These are phyloP conservation scores for Mastomys coucha DNA, from an alignment of 2,113 vertebrate species.

Conservation along the genomic window DNA sequence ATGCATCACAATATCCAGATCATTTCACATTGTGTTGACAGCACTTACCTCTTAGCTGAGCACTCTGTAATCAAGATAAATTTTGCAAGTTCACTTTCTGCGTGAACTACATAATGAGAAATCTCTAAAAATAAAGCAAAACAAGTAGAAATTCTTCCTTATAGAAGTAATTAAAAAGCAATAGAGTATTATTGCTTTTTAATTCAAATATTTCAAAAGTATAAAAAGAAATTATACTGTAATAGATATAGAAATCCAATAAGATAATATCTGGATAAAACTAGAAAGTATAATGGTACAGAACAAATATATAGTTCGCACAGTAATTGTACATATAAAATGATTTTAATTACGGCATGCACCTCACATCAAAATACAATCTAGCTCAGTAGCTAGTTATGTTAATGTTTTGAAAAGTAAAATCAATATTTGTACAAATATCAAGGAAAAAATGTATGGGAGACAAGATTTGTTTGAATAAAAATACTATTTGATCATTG, in stretches of 20 bases:
- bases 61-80: not conserved
- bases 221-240: not conserved
- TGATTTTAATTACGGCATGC: not conserved
- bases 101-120: not conserved
- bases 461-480: not conserved
- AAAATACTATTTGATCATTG: not conserved
- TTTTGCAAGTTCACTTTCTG: not conserved
- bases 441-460: not conserved
- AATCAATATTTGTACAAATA: not conserved
- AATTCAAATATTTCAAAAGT: not conserved
- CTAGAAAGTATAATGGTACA: not conserved
- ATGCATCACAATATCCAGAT: too few relatives aligned
- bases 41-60: too few relatives aligned
- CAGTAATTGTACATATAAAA: not conserved
- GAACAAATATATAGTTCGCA: not conserved
- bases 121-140: not conserved
- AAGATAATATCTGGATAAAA: not conserved
- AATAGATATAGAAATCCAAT: not conserved
- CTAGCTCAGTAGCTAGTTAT: not conserved
- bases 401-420: not conserved
- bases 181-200: too few relatives aligned
- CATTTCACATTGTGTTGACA: not conserved
- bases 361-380: not conserved
- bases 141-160: not conserved
- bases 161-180: not conserved